These are phyloP conservation scores for Tetrapedia diversipes DNA, from an alignment of 2,888 invertebrate species.

Conservation along the genomic window DNA sequence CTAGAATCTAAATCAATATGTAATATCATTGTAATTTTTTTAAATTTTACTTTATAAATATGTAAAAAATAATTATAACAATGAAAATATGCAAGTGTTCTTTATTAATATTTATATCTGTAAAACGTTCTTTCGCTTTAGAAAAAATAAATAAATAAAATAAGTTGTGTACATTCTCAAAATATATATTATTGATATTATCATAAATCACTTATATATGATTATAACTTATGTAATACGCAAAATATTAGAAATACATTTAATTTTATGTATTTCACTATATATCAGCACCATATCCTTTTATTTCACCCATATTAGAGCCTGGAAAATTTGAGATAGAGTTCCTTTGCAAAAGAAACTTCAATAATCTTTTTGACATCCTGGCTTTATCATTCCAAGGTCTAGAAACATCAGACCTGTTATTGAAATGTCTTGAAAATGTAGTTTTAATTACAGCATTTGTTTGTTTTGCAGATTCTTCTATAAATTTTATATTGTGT, in stretches of 20 bases:
- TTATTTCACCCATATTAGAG: conserved; percentile 77
- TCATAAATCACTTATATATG: background rate
- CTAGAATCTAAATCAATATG: background rate
- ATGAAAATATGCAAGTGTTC: background rate
- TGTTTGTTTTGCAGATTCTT: background rate
- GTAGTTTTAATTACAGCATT: background rate
- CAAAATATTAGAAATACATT: conserved; percentile 12
- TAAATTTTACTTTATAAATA: conserved; percentile 1
- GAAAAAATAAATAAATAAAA: conserved; percentile 30
- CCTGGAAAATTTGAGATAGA: conserved; percentile 75
- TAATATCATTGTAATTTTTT: background rate
- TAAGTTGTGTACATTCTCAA: conserved; percentile 21
- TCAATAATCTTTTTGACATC: conserved; percentile 71
- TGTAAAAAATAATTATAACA: background rate
- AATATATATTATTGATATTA: background rate
- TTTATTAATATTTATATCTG: background rate
- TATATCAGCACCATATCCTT: conserved; percentile 74
- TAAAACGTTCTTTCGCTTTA: background rate
- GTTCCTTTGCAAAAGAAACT: conserved; percentile 72
- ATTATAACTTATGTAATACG: conserved; percentile 13
- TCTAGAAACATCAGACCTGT: conserved; percentile 26
- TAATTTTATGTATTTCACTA: background rate
- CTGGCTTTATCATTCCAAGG: conserved; percentile 46
- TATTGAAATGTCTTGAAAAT: background rate
- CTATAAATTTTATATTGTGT: background rate